Percentiles rank a stretch among this genome's conserved stretches.
phyloP scores from a whole-genome alignment of 2,888 invertebrate genomes.

The Drosophila phalerata region DNA sequence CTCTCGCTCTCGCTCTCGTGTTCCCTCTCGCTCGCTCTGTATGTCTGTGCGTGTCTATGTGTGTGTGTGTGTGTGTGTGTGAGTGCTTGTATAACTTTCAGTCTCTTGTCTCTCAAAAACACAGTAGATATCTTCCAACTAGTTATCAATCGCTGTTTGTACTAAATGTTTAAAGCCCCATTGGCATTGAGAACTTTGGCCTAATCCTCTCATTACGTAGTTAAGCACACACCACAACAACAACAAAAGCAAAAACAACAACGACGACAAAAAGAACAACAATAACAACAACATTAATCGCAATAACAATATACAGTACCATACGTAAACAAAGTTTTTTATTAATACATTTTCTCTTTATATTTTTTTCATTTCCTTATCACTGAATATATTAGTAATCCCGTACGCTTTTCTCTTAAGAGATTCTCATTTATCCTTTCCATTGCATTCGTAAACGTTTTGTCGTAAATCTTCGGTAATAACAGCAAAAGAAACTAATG shows the following conservation, averaged over 20 bases:
- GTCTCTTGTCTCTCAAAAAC: conserved; percentile 7
- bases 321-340: conserved; percentile 26
- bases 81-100: conserved; percentile 5
- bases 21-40: conserved; percentile 17
- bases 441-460: conserved; percentile 1
- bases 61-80: conserved; percentile 3
- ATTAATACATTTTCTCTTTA: neutral
- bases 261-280: neutral
- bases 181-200: conserved; percentile 21
- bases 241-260: conserved; percentile 8
- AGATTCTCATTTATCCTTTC: neutral
- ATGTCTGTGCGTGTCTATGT: conserved; percentile 1
- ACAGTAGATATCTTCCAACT: conserved; percentile 6
- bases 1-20: conserved; percentile 29
- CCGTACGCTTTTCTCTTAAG: neutral
- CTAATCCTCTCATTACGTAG: conserved; percentile 30
- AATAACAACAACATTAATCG: neutral
- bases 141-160: conserved; percentile 27
- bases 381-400: neutral
- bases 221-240: conserved; percentile 15
- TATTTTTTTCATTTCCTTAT: neutral
- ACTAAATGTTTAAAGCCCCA: conserved; percentile 9
- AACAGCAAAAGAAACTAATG: no score
- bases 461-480: neutral
- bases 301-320: neutral